A percentile compares a stretch with the other conserved stretches of the same genome.
Evolutionary conservation across 2,888 invertebrate genomes (phyloP).

Genomic region (Tortrix viridana): DNA sequence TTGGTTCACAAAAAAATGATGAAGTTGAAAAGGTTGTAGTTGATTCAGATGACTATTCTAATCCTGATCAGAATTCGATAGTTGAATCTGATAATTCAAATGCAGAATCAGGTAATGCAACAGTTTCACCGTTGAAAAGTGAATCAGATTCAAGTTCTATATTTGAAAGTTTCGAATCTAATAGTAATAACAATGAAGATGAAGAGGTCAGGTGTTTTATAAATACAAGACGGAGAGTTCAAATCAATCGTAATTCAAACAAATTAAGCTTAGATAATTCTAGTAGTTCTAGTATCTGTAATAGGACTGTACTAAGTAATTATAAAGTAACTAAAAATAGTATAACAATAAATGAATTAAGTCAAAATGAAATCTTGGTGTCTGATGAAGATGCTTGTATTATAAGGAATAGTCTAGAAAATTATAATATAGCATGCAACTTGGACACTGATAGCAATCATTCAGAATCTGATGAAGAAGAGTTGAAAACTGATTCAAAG

Average conservation of each 20-base stretch:
- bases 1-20: neutral
- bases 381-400: slow-evolving; percentile 12
- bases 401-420: neutral
- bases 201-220: slow-evolving; percentile 64
- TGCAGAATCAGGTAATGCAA: slow-evolving; percentile 41
- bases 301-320: slow-evolving; percentile 40
- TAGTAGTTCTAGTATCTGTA: slow-evolving; percentile 46
- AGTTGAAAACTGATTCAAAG: slow-evolving; percentile 18
- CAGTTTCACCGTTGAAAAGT: slow-evolving; percentile 40
- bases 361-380: slow-evolving; percentile 23
- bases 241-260: slow-evolving; percentile 57
- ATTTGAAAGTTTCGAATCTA: slow-evolving; percentile 24
- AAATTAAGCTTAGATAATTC: slow-evolving; percentile 60
- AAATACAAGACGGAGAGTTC: slow-evolving; percentile 69
- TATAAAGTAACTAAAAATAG: slow-evolving; percentile 29
- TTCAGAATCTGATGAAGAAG: slow-evolving; percentile 19
- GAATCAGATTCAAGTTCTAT: slow-evolving; percentile 20
- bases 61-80: slow-evolving; percentile 42
- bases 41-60: slow-evolving; percentile 37
- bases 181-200: slow-evolving; percentile 31
- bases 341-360: neutral
- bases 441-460: slow-evolving; percentile 5
- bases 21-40: slow-evolving; percentile 37
- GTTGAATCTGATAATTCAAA: slow-evolving; percentile 36
- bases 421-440: slow-evolving; percentile 1